These are phyloP conservation scores for Catalaphyllia jardinei DNA, from an alignment of 64 coral and sea anemone species.

Conservation along the genomic window DNA sequence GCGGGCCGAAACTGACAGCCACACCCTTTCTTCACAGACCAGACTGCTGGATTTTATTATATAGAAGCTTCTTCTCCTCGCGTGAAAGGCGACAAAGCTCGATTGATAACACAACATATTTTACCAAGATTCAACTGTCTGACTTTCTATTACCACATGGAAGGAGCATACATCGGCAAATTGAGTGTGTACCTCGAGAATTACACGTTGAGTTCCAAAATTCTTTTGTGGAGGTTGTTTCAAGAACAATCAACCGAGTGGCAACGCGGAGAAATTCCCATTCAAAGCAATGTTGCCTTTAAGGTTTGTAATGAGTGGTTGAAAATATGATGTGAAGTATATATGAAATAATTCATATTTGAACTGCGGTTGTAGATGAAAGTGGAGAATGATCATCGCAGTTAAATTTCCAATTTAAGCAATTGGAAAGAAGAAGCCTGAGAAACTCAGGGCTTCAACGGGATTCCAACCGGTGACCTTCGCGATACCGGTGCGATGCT, in stretches of 20 bases:
- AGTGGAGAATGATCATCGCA: too few species aligned
- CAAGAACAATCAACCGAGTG: conserved; percentile 40
- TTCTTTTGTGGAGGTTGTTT: conserved; percentile 54
- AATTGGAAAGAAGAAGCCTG: too few species aligned
- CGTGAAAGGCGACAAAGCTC: conserved; percentile 41
- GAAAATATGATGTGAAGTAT: too few species aligned
- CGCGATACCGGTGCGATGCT: too few species aligned
- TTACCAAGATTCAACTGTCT: conserved; percentile 46
- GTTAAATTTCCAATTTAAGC: too few species aligned
- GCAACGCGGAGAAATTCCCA: conserved; percentile 45
- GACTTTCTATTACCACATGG: conserved; percentile 56
- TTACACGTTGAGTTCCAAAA: neutral
- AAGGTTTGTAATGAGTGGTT: conserved; percentile 12
- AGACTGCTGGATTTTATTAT: conserved; percentile 32
- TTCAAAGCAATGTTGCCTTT: conserved; percentile 14
- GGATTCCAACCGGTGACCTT: too few species aligned
- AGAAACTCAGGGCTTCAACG: too few species aligned
- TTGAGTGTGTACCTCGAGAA: conserved; percentile 43
- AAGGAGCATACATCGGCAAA: conserved; percentile 26
- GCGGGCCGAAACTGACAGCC: too few species aligned
- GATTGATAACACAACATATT: conserved; percentile 29
- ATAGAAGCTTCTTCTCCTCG: conserved; percentile 28
- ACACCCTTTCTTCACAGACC: conserved; percentile 1
- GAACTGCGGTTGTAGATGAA: too few species aligned
- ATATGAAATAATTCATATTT: too few species aligned